Base-by-base conservation (phyloP, 2,113 vertebrate genomes). In the Melanotaenia duboulayi region DNA sequence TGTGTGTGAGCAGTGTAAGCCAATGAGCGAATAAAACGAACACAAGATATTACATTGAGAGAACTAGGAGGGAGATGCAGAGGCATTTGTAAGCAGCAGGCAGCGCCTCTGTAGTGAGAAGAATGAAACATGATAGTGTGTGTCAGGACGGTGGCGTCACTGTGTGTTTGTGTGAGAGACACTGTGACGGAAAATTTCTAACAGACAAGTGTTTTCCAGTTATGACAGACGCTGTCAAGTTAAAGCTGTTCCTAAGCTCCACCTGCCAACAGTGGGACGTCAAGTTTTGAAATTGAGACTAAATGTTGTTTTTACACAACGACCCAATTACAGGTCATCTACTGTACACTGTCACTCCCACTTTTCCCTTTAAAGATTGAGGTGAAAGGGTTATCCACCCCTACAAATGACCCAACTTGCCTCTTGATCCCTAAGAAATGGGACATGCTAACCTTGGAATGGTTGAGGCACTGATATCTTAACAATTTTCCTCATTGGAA, bases 61-160 rank as follows among this genome's bases (percentile, higher is more conserved):
- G 72, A 67, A 46, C n/a, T 7, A 69, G 66, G 49, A 78, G 37
- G 44, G 58, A 74, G 61, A 75, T 46, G 64, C 57, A 20, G 66
- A 71, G 58, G 80, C 48, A 82, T 73, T 71, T 75, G 65, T 70
- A 61, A 71, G 74, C 74, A 73, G 70, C 28, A 73, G 50, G 61
- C 44, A 54, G 74, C 32, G 23, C 71, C 65, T 81, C 72, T 22
- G 58, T 40, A 69, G 71, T 14, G 71, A 71, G 65, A 49, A 54
- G 12, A 37, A 50, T 6, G 71, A 84, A 86, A 87, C 57, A 60
- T 25, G 70, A 89, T 76, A 72, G 69, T 50, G 61, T 68, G 63
- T 60, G 69, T 81, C 66, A 52, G 65, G 74, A 57, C 61, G 35
- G 22, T 48, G 20, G 62, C 61, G 39, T 64, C 28, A 20, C 58